Conservation (phyloP, 2,888 invertebrate genomes). For the Sarcophaga rosellei region DNA sequence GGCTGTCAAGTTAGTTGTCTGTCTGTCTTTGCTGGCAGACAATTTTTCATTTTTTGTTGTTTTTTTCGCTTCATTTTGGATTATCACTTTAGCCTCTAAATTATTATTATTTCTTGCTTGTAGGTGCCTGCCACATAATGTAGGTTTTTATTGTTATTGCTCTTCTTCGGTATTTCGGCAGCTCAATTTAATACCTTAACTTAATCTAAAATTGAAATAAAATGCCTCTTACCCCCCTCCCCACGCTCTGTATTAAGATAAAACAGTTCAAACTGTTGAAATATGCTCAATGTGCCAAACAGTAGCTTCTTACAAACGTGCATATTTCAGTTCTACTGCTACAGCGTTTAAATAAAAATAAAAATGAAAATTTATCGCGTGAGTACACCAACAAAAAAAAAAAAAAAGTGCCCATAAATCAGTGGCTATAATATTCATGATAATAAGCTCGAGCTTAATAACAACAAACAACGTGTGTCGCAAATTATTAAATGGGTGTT, state of each 20-base stretch:
- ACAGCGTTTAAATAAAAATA: neutral
- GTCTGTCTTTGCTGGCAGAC: no score
- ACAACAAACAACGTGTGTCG: neutral
- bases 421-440: conserved; percentile 15
- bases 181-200: neutral
- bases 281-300: neutral
- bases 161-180: no score
- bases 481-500: neutral
- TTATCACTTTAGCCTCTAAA: no score
- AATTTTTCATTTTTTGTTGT: no score
- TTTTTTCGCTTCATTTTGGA: no score
- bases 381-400: neutral
- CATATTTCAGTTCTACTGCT: no score
- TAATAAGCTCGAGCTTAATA: conserved; percentile 21
- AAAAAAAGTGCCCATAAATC: conserved; percentile 22
- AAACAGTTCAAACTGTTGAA: neutral
- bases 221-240: neutral
- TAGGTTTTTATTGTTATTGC: no score
- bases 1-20: no score
- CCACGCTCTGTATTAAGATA: neutral
- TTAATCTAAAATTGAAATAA: conserved; percentile 4
- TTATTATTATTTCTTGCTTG: no score
- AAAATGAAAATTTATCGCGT: conserved; percentile 23
- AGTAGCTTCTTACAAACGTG: neutral
- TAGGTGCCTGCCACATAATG: no score